These are phyloP conservation scores for Marisa cornuarietis DNA, from an alignment of 1,140 invertebrate species.

Conservation along the genomic window DNA sequence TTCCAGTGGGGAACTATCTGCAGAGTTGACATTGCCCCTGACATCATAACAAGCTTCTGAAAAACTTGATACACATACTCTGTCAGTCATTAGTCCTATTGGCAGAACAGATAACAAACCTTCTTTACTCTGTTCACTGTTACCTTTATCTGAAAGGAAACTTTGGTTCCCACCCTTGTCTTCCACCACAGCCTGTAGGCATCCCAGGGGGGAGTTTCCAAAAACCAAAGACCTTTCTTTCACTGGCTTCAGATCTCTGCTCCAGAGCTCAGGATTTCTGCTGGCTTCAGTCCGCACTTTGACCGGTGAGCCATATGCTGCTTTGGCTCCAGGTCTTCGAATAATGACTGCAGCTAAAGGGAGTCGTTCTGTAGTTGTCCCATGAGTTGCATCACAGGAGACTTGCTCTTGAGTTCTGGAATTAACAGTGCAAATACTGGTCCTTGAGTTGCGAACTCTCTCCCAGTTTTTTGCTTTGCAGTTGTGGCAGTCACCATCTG, in stretches of 20 bases:
- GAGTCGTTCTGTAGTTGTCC: too few relatives aligned
- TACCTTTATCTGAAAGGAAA: not conserved
- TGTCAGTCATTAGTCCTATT: too few relatives aligned
- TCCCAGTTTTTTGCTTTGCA: not conserved
- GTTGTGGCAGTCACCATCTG: not conserved
- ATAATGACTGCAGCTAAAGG: slow-evolving; percentile 28
- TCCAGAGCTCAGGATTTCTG: not conserved
- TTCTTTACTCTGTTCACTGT: not conserved
- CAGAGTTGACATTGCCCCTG: too few relatives aligned
- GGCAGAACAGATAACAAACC: not conserved
- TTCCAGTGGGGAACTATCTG: too few relatives aligned
- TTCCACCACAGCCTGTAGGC: slow-evolving; percentile 20
- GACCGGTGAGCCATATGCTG: slow-evolving; percentile 29
- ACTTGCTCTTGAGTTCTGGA: not conserved
- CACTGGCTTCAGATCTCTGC: slow-evolving; percentile 13
- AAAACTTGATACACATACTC: too few relatives aligned
- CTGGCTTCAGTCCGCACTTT: slow-evolving; percentile 5
- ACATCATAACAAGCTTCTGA: too few relatives aligned
- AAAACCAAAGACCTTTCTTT: slow-evolving; percentile 31
- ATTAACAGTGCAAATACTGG: not conserved
- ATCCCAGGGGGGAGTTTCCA: slow-evolving; percentile 30
- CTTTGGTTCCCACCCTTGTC: not conserved
- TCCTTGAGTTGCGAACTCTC: not conserved
- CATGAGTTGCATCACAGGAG: not conserved
- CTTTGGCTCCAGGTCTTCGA: slow-evolving; percentile 19